These are phyloP conservation scores for Nymphalis urticae DNA, from an alignment of 2,888 invertebrate species.

Conservation along the genomic window DNA sequence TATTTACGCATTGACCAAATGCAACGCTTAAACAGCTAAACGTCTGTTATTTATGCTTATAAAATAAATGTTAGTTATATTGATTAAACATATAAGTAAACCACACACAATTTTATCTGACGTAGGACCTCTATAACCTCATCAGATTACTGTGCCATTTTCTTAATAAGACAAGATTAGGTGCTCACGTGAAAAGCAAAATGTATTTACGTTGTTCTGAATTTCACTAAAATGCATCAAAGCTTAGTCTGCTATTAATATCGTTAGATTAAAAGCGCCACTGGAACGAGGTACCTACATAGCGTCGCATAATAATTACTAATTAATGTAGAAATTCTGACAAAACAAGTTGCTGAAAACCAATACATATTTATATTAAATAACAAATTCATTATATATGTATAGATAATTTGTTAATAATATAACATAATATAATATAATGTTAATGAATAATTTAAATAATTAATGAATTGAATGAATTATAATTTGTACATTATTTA, in stretches of 20 bases:
- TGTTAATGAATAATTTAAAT: background rate
- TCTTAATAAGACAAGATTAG: slow-evolving; percentile 64
- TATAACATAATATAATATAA: too few species aligned
- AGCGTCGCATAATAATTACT: slow-evolving; percentile 39
- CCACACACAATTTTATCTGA: background rate
- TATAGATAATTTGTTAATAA: background rate
- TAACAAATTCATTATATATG: background rate
- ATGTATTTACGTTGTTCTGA: slow-evolving; percentile 53
- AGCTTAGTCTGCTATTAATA: slow-evolving; percentile 55
- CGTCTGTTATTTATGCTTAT: too few species aligned
- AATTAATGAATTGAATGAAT: background rate
- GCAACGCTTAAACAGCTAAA: too few species aligned
- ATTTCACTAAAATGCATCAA: slow-evolving; percentile 62
- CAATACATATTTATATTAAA: slow-evolving; percentile 8
- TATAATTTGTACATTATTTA: background rate
- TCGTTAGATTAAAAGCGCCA: slow-evolving; percentile 48
- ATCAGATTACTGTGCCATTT: slow-evolving; percentile 66
- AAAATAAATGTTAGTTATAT: background rate
- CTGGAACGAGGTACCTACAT: slow-evolving; percentile 32
- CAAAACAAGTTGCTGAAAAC: slow-evolving; percentile 18
- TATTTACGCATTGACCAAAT: too few species aligned
- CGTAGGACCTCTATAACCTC: slow-evolving; percentile 31
- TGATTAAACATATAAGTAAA: background rate
- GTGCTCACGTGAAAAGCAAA: slow-evolving; percentile 58
- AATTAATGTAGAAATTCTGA: slow-evolving; percentile 34